Conservation (phyloP, 2,888 invertebrate species). For the Dynastes tityus region DNA sequence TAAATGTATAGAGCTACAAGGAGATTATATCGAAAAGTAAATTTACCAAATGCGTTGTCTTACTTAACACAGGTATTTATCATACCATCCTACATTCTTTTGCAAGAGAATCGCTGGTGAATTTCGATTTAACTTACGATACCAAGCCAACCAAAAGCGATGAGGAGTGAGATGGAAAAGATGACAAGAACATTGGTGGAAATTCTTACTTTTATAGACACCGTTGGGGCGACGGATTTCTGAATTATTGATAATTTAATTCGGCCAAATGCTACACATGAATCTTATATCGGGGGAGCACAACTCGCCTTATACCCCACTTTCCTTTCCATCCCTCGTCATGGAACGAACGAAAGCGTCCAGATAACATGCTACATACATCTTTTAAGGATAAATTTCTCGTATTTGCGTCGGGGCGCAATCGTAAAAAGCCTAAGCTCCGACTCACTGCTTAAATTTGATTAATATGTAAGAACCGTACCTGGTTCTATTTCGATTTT, state of each 20-base stretch:
- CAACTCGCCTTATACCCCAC: background rate
- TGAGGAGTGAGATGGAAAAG: background rate
- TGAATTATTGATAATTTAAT: constrained; percentile 71
- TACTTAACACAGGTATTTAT: no score
- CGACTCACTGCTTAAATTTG: constrained; percentile 3
- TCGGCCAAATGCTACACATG: constrained; percentile 68
- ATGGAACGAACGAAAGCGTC: background rate
- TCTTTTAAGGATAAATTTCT: constrained; percentile 25
- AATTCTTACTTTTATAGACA: constrained; percentile 62
- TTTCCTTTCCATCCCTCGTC: background rate
- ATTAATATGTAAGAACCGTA: constrained; percentile 18
- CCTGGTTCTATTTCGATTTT: background rate
- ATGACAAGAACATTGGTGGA: constrained; percentile 22
- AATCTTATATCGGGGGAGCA: constrained; percentile 63
- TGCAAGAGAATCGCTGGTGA: no score
- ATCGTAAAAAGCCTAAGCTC: constrained; percentile 26
- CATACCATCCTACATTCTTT: no score
- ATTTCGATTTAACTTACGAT: no score
- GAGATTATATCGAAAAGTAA: no score
- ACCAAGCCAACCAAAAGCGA: background rate
- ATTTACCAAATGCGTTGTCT: no score
- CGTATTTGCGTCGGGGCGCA: constrained; percentile 8
- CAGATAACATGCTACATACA: constrained; percentile 22
- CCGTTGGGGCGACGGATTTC: constrained; percentile 63
- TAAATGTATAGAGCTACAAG: no score